phyloP scores from a whole-genome alignment of 2,888 invertebrate genomes.

The Oasisia sp. region DNA sequence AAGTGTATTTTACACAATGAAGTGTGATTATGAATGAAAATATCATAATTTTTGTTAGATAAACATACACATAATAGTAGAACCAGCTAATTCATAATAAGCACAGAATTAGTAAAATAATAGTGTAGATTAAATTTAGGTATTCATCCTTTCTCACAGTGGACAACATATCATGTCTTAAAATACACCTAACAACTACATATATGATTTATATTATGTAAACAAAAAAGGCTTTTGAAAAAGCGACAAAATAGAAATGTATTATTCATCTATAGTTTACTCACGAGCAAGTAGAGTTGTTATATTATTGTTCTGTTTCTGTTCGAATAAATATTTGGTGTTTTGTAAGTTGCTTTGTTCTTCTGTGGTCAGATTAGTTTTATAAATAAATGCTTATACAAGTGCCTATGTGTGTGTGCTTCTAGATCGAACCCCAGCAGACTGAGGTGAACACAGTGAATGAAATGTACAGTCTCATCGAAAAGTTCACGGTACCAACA shows the following conservation, averaged over 20 bases:
- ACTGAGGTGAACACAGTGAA: conserved; percentile 81
- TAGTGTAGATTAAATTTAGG: too few relatives aligned
- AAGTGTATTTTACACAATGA: too few relatives aligned
- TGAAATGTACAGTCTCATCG: conserved; percentile 85
- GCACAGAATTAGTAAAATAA: too few relatives aligned
- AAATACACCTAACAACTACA: not conserved
- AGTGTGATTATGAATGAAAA: too few relatives aligned
- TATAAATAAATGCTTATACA: not conserved
- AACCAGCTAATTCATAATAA: too few relatives aligned
- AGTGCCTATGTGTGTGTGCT: conserved; percentile 21
- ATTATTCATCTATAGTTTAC: too few relatives aligned
- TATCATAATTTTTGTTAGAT: too few relatives aligned
- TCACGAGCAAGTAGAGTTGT: not conserved
- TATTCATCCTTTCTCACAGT: too few relatives aligned
- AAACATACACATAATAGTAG: too few relatives aligned
- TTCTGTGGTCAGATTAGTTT: not conserved
- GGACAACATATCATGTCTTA: conserved; percentile 24
- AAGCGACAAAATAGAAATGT: too few relatives aligned
- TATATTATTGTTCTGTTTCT: not conserved
- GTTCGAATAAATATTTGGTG: not conserved
- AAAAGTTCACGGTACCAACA: conserved; percentile 79
- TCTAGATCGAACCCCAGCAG: conserved; percentile 77
- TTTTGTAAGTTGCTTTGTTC: not conserved
- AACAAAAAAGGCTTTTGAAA: too few relatives aligned
- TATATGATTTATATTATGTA: too few relatives aligned